Conservation (phyloP, 2,888 invertebrate species). For the Pocota personata region DNA sequence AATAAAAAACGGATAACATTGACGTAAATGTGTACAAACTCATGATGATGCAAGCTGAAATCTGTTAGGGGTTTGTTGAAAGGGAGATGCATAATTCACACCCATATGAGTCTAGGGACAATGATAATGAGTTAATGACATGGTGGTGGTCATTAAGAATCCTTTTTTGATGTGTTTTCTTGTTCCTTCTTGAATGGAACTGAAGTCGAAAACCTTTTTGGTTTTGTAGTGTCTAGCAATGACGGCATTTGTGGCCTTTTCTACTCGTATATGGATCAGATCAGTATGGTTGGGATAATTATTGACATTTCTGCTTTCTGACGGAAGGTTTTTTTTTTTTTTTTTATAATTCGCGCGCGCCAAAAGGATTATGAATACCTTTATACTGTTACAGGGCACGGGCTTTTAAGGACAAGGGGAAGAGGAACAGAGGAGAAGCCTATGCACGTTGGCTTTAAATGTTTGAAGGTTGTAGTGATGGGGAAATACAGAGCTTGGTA, state of each 20-base stretch:
- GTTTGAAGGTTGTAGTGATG: too few species aligned
- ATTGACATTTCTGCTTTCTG: neutral
- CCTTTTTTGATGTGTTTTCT: constrained; percentile 17
- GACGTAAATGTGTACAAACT: constrained; percentile 39
- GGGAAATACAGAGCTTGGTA: too few species aligned
- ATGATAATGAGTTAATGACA: constrained; percentile 54
- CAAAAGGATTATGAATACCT: too few species aligned
- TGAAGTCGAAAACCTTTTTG: neutral
- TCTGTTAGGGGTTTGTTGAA: neutral
- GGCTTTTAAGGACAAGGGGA: too few species aligned
- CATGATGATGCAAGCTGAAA: constrained; percentile 34
- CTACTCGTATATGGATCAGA: too few species aligned
- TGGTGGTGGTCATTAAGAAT: constrained; percentile 43
- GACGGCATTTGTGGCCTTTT: constrained; percentile 21
- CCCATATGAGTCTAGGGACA: constrained; percentile 1
- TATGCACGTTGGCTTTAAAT: too few species aligned
- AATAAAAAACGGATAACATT: constrained; percentile 49
- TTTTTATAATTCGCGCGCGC: too few species aligned
- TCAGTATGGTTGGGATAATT: neutral
- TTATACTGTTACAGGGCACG: too few species aligned
- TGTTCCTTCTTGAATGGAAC: neutral
- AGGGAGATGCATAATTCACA: constrained; percentile 10
- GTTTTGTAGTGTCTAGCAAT: neutral
- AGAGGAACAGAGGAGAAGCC: too few species aligned
- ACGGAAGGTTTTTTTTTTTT: too few species aligned